Evolutionary conservation across 1,140 invertebrate species (phyloP), one percentile per base, ranked within the genome.

Genomic region (Drosophila lowei): DNA sequence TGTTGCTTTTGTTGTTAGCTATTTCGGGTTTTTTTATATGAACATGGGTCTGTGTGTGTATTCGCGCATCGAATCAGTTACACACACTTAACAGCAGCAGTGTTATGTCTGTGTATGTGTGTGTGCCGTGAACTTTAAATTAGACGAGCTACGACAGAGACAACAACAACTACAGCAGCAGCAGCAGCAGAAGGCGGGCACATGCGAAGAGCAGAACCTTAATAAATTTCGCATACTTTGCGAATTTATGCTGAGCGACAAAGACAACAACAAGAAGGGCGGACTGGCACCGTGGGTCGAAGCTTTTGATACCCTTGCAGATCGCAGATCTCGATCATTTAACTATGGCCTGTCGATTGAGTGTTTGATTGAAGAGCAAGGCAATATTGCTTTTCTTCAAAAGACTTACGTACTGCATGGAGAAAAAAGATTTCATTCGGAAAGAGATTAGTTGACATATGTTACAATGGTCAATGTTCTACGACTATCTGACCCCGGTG

Each of bases 211-310:
- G 41, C 81, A 85, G 84, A 38, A 86, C 83, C 83, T 84, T 86
- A 86, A 86, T 86, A 86, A 86, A 86, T 86, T 86, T 86, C 83
- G 83, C 83, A 86, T 86, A 86, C 83, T 86, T 86, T 78, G 83
- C 83, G 83, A 86, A 86, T 86, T 86, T 86, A 86, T 86, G 83
- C 83, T 86, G 78, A 88, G 81, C 68, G 66, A 25, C 63, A 88
- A 48, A 60, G 73, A 66, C 68, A 80, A 60, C 76, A 79, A 68
- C 11, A 13, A 38, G 34, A 38, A 38, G 34, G 34, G 34, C 34
- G 34, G 11, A 38, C 34, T 0, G 11, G 34, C 4, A 13, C 3
- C 34, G 34, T 38, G 34, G 9, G 4, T 1, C 34, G 34, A 38
- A 38, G 11, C 34, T 38, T 38, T 38, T 38, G 11, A 38, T 38